These are phyloP conservation scores for Pocillopora meandrina DNA, from an alignment of 92 coral and sea anemone species.

Conservation along the genomic window DNA sequence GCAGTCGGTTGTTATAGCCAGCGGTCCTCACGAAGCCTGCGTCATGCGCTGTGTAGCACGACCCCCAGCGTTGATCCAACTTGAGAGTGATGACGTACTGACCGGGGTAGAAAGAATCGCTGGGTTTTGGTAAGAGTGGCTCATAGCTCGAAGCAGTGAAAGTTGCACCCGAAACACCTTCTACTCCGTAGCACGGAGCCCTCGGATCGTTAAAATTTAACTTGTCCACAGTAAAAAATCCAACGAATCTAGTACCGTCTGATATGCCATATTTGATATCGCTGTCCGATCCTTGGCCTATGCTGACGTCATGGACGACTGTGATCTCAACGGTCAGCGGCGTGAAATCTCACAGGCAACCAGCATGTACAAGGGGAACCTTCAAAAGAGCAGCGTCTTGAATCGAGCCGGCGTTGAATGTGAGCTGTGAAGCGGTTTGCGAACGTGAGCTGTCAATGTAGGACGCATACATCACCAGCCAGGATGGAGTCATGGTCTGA, in stretches of 20 bases:
- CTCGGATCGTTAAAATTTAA: background rate
- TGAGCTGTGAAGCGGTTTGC: conserved; percentile 18
- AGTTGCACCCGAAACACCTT: background rate
- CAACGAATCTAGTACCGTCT: background rate
- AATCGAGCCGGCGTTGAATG: conserved; percentile 41
- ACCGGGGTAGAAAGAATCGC: conserved; percentile 29
- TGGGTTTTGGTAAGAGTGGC: background rate
- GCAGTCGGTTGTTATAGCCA: conserved; percentile 1
- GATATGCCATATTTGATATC: conserved; percentile 9
- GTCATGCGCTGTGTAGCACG: conserved; percentile 20
- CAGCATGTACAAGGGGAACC: conserved; percentile 21
- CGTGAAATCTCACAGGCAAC: background rate
- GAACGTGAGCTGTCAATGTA: conserved; percentile 27
- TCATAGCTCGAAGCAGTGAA: too few species aligned
- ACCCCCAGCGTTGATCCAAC: conserved; percentile 40
- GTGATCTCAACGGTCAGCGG: conserved; percentile 48
- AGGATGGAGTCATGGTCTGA: conserved; percentile 2
- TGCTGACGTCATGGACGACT: background rate
- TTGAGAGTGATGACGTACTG: conserved; percentile 29
- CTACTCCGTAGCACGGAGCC: background rate
- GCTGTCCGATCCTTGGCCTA: background rate
- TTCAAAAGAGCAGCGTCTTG: conserved; percentile 14
- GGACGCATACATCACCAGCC: background rate
- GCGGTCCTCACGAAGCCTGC: conserved; percentile 19
- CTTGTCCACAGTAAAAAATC: background rate